These are phyloP conservation scores for Euglossa dilemma DNA, from an alignment of 1,140 invertebrate species.

Conservation along the genomic window DNA sequence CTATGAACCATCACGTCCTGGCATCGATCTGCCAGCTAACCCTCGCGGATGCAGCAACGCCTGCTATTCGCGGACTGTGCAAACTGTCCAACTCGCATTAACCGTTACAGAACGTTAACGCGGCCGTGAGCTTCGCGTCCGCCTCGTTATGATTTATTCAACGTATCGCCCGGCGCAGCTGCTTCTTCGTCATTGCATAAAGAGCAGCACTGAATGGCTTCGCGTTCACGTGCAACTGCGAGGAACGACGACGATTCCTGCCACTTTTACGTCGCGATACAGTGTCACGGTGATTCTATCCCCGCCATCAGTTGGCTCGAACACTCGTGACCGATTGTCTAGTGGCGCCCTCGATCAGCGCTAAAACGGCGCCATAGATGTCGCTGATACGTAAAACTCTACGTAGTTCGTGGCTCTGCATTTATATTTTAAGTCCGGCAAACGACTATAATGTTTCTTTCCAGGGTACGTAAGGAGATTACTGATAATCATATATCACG, in stretches of 20 bases:
- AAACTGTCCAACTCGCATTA: conserved; percentile 62
- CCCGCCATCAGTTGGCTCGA: too few species aligned
- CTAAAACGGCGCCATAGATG: too few species aligned
- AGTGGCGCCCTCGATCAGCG: too few species aligned
- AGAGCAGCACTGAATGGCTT: not conserved
- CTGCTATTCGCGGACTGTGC: conserved; percentile 40
- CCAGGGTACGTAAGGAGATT: too few species aligned
- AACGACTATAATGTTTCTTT: too few species aligned
- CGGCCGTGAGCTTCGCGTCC: not conserved
- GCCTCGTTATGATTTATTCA: conserved; percentile 29
- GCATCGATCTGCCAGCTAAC: not conserved
- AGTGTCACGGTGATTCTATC: too few species aligned
- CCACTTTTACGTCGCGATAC: conserved; percentile 6
- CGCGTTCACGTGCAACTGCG: not conserved
- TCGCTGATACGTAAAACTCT: too few species aligned
- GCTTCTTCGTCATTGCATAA: not conserved
- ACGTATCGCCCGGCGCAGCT: not conserved
- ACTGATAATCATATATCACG: too few species aligned
- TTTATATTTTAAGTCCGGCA: too few species aligned
- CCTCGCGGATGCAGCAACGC: not conserved
- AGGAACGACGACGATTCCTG: not conserved
- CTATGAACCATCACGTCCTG: not conserved
- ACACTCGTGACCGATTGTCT: too few species aligned
- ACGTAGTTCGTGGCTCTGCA: too few species aligned
- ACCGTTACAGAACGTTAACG: conserved; percentile 23